Conservation (phyloP, 2,113 vertebrate genomes). For the Semnornis frantzii region DNA sequence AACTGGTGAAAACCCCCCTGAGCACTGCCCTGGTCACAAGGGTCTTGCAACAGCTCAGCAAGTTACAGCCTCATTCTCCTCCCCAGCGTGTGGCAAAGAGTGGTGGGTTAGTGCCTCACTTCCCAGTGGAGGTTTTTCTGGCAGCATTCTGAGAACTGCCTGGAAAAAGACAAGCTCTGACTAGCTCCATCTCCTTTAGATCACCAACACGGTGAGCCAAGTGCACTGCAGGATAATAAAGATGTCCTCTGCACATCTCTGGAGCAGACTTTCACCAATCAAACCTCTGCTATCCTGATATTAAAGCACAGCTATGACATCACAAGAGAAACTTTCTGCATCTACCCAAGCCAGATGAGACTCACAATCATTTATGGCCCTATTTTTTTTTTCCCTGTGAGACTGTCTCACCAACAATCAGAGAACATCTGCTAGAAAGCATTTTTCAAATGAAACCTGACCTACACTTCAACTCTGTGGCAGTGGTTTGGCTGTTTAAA, state of each 20-base stretch:
- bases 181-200: slow-evolving; percentile 15
- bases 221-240: background rate
- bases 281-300: slow-evolving; percentile 37
- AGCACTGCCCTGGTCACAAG: background rate
- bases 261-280: slow-evolving; percentile 39
- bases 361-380: slow-evolving; percentile 42
- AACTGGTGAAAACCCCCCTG: background rate
- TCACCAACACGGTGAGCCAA: slow-evolving; percentile 26
- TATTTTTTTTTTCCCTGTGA: slow-evolving; percentile 58
- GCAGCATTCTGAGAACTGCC: background rate
- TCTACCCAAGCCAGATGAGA: slow-evolving; percentile 39
- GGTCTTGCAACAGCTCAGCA: background rate
- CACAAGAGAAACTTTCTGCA: slow-evolving; percentile 51
- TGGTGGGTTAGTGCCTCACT: accelerated
- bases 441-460: slow-evolving; percentile 80
- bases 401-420: slow-evolving; percentile 75
- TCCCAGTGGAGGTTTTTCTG: background rate
- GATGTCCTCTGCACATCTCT: slow-evolving; percentile 42
- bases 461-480: slow-evolving; percentile 81
- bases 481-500: slow-evolving; percentile 74
- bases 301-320: slow-evolving; percentile 58
- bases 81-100: background rate
- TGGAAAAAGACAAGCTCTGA: background rate
- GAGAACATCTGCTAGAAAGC: slow-evolving; percentile 75
- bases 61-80: background rate